Conservation (phyloP, 1,140 invertebrate species). For the Ruditapes philippinarum region DNA sequence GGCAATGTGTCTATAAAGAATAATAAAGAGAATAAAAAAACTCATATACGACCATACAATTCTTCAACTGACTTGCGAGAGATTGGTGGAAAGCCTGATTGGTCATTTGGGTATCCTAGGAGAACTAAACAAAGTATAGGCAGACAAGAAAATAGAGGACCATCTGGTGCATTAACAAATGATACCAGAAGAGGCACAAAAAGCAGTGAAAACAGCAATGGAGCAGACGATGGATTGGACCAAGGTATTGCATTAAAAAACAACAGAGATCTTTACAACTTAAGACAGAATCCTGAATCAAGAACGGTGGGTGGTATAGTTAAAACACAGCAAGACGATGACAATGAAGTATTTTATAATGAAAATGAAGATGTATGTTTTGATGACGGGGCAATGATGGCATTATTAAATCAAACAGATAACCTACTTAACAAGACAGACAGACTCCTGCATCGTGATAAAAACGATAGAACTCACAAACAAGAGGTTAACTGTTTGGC, state of each 20-base stretch:
- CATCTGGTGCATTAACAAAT: background rate
- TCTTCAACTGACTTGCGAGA: constrained; percentile 27
- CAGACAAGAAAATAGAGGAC: background rate
- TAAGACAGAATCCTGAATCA: background rate
- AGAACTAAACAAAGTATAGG: constrained; percentile 32
- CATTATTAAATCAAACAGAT: constrained; percentile 33
- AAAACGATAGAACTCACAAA: background rate
- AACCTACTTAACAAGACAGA: constrained; percentile 17
- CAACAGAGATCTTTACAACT: background rate
- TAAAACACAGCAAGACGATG: background rate
- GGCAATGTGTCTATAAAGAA: background rate
- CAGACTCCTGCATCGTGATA: background rate
- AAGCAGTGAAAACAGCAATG: background rate
- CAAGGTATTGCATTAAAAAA: background rate
- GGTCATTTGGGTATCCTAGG: constrained; percentile 63
- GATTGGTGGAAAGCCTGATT: background rate
- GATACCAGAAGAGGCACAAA: background rate
- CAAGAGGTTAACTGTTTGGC: too few species aligned
- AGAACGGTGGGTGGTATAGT: background rate
- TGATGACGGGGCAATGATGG: constrained; percentile 22
- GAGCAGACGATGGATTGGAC: too few species aligned
- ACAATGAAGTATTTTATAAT: background rate
- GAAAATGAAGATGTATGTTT: background rate
- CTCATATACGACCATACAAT: background rate
- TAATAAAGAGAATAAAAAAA: background rate